Base-by-base conservation (phyloP, 2,797 vertebrate genomes). In the Dipus sagitta region DNA sequence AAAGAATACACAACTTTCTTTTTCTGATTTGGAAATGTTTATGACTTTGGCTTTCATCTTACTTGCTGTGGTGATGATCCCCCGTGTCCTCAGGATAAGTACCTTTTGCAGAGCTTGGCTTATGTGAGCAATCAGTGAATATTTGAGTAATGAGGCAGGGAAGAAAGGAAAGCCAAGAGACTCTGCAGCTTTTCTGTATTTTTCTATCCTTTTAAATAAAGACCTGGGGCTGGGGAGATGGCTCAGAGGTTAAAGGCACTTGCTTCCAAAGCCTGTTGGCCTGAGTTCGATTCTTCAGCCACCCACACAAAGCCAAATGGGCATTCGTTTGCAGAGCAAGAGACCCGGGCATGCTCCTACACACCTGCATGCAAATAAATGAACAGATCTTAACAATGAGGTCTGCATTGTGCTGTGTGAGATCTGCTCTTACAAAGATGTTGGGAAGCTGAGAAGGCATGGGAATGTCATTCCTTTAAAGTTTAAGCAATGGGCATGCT, bases 31-130 rank as follows among this genome's bases (percentile, higher is more conserved):
- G n/a, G 62, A 92, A 76, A 71, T 76, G 67, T 92, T 68, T 68
- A 30, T 86, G 77, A 93, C 28, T 68, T 88, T 64, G 68, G 54
- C 34, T 58, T 75, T 74, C 68, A 10, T 92, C 60, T 87, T 58
- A 10, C n/a, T 77, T 78, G 32, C 58, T 65, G 68, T 0, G 34
- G n/a, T 47, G 54, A n/a, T 12, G 38, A 42, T 54, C 72, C 30
- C 24, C 28, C 47, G 65, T n/a, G 24, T 74, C 42, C n/a, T 24
- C 24, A 15, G 72, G 67, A 23, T 13, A 0, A 3, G 30, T 17
- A 6, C 28, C 75, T 71, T 8, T 71, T 2, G 0, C 18, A 12
- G 20, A 75, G 47, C 82, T 78, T 79, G 60, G 85, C 24, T 84
- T 81, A 38, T 24, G 42, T 2, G 70, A 34, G 9, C 24, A 74